A percentile compares a stretch with the other conserved stretches of the same genome.
phyloP scores from a whole-genome alignment of 2,797 vertebrate genomes.

The Centroberyx gerrardi region DNA sequence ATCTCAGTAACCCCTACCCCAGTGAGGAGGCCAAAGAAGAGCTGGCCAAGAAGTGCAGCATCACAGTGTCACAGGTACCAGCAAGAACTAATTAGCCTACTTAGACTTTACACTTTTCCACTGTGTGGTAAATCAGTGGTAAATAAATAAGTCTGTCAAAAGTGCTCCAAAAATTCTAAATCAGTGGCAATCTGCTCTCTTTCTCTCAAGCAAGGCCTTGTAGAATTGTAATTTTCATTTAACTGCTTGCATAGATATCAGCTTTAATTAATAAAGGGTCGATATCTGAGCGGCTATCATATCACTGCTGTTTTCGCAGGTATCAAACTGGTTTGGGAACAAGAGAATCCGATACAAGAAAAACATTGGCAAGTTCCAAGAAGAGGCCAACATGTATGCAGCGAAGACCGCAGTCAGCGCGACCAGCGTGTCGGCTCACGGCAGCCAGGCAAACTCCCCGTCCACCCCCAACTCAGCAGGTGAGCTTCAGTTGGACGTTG shows the following conservation, averaged over 20 bases:
- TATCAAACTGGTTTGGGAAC: slow-evolving; percentile 97
- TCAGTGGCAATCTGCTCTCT: neutral
- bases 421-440: slow-evolving; percentile 97
- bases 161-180: too few species aligned
- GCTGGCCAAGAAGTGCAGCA: slow-evolving; percentile 93
- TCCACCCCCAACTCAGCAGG: slow-evolving; percentile 99
- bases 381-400: slow-evolving; percentile 96
- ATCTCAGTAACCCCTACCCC: slow-evolving; percentile 96
- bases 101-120: too few species aligned
- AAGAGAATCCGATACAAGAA: slow-evolving; percentile 97
- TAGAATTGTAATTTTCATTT: neutral
- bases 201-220: neutral
- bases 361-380: slow-evolving; percentile 96
- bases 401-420: slow-evolving; percentile 96
- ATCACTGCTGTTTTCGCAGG: slow-evolving; percentile 75
- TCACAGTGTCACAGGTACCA: slow-evolving; percentile 93
- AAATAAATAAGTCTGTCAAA: too few species aligned
- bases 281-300: neutral
- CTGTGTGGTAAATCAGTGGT: too few species aligned
- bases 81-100: neutral
- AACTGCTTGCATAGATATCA: neutral
- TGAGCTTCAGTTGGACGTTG: slow-evolving; percentile 75
- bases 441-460: slow-evolving; percentile 99
- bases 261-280: neutral
- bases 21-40: slow-evolving; percentile 97